These are phyloP conservation scores for Nesogale talazaci DNA, from an alignment of 2,113 vertebrate genomes.

Conservation along the genomic window DNA sequence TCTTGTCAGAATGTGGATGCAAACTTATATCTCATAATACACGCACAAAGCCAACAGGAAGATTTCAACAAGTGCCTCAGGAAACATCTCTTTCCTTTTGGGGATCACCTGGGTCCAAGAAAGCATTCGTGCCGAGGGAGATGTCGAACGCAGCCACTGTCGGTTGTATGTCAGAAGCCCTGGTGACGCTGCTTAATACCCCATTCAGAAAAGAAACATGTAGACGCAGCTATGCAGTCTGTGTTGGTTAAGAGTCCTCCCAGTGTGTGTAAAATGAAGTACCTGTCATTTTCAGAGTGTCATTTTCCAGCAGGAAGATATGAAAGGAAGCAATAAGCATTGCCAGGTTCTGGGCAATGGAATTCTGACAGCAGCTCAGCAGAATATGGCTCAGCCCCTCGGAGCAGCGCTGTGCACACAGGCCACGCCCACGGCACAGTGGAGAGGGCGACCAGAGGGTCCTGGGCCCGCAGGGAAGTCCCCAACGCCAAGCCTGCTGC, in stretches of 20 bases:
- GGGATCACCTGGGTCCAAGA: not conserved
- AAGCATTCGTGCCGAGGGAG: not conserved
- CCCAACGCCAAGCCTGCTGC: not conserved
- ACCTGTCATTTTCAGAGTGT: not conserved
- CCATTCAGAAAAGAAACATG: not conserved
- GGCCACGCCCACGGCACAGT: not conserved
- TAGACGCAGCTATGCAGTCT: not conserved
- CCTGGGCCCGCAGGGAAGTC: not conserved
- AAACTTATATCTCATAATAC: constrained; percentile 61
- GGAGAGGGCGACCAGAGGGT: not conserved
- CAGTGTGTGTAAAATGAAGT: constrained; percentile 38
- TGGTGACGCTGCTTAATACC: not conserved
- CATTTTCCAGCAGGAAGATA: not conserved
- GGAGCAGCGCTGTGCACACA: rapidly evolving
- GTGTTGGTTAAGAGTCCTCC: not conserved
- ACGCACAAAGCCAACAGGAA: constrained; percentile 22
- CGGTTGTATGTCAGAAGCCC: not conserved
- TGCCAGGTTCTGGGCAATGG: not conserved
- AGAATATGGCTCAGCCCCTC: not conserved
- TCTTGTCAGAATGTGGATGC: constrained; percentile 61
- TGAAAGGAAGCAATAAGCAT: constrained; percentile 23
- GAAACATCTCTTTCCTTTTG: constrained; percentile 1
- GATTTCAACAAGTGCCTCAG: constrained; percentile 57
- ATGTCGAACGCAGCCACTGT: not conserved
- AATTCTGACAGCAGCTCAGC: not conserved